Evolutionary conservation across 2,113 vertebrate genomes (phyloP), one percentile per base, ranked within the genome.

Genomic region (Periophthalmus modestus): DNA sequence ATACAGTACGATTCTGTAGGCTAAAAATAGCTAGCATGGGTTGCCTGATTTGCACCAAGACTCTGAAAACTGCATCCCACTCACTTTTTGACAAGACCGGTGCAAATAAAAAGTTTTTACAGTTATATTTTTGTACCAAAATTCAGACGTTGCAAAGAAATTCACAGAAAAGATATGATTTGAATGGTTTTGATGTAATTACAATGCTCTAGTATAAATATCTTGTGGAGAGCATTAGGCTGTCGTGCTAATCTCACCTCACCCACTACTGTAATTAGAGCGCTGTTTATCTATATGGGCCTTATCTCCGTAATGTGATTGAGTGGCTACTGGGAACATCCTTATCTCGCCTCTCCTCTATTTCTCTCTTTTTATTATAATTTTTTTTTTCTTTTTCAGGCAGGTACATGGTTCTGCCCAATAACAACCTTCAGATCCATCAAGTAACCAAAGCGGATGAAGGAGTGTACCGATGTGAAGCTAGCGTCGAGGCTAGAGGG

Each of bases 391-490:
- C 39, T 67, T 0, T 74, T 36, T 9, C 66, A 69, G 98, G 90
- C 90, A 95, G 96, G 82, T 97, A 95, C 84, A 94, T 93, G 23
- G 78, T 98, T 85, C 90, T 98, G 88, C 82, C 94, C 67, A 99
- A 97, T 92, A 98, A 97, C 93, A 98, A 97, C 89, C 94, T 99
- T 9, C 97, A 97, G 92, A 95, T 99, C 91, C 94, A 95, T 76
- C 95, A 94, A 79, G 96, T 99, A 88, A 97, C 92, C 89, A 99
- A 98, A 91, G 96, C 93, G 3, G 96, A 99, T 76, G 97, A 98
- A 93, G 97, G 97, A 15, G 94, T 97, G 82, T 99, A 98, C 86
- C 95, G 98, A 76, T 99, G 98, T 66, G 98, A 99, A 91, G 98
- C 97, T 77, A 94, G 97, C 90, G 97, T 99, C 36, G 97, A 98